Evolutionary conservation across 2,113 vertebrate genomes (phyloP).

Genomic region (Tragelaphus strepsiceros): DNA sequence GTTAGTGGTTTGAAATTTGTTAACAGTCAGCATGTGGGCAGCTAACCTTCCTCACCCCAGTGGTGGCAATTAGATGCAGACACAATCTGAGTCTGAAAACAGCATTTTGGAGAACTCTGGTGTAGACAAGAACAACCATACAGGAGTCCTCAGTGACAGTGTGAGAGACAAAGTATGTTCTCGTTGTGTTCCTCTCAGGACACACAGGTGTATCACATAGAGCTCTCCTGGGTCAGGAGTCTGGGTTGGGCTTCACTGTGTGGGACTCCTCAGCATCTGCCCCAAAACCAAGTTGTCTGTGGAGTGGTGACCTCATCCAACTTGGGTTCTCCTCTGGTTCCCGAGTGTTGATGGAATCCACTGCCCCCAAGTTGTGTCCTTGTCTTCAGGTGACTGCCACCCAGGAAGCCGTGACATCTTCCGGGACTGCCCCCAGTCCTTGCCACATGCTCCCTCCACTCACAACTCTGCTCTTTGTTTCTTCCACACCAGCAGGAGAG

Average conservation of each 20-base stretch:
- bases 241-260: background rate
- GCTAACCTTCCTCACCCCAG: fast-evolving
- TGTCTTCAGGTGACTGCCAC: background rate
- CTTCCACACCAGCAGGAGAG: too few relatives aligned
- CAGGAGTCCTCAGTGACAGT: background rate
- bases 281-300: background rate
- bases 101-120: background rate
- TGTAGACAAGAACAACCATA: background rate
- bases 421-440: background rate
- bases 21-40: background rate
- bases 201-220: background rate
- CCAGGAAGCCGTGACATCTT: background rate
- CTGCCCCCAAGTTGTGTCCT: fast-evolving
- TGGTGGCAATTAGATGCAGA: background rate
- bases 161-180: background rate
- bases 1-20: background rate
- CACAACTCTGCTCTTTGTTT: background rate
- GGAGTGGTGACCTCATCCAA: background rate
- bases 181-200: background rate
- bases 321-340: background rate
- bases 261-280: background rate
- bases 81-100: background rate
- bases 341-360: background rate
- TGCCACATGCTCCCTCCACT: fast-evolving
- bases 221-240: too few relatives aligned